Evolutionary conservation across 2,113 vertebrate species (phyloP).

Genomic region (Scalopus aquaticus): DNA sequence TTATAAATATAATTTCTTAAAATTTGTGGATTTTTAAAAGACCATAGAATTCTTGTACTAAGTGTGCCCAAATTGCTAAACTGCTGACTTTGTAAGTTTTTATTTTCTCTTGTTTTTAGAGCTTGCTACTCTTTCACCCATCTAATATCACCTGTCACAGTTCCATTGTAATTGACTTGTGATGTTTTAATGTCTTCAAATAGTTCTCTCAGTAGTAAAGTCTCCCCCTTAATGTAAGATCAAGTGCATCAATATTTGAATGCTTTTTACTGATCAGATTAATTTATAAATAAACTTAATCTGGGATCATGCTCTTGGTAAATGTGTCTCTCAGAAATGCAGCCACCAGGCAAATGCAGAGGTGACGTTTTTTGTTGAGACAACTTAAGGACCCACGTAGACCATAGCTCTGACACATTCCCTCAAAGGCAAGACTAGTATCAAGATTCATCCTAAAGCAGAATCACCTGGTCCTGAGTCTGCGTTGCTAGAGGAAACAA

Average conservation of each 20-base stretch:
- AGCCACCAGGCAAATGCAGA: not conserved
- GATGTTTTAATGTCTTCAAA: not conserved
- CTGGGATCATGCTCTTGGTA: not conserved
- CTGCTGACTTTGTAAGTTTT: not conserved
- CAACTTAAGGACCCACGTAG: rapidly evolving
- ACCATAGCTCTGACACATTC: not conserved
- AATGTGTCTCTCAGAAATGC: not conserved
- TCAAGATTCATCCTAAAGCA: not conserved
- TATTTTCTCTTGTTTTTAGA: conserved; percentile 30
- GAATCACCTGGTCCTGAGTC: not conserved
- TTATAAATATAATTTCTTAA: not conserved
- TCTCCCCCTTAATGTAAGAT: not conserved
- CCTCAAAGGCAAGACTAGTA: not conserved
- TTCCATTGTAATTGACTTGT: not conserved
- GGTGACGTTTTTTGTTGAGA: not conserved
- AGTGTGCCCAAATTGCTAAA: not conserved
- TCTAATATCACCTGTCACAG: not conserved
- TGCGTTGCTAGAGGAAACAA: not conserved
- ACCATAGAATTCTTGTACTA: not conserved
- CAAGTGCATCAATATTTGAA: not conserved
- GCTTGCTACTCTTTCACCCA: not conserved
- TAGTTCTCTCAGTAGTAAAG: not conserved
- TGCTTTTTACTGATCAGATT: not conserved
- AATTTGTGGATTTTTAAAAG: not conserved
- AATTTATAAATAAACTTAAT: not conserved